Evolutionary conservation across 1,140 invertebrate genomes (phyloP).

Genomic region (Pollicipes pollicipes): DNA sequence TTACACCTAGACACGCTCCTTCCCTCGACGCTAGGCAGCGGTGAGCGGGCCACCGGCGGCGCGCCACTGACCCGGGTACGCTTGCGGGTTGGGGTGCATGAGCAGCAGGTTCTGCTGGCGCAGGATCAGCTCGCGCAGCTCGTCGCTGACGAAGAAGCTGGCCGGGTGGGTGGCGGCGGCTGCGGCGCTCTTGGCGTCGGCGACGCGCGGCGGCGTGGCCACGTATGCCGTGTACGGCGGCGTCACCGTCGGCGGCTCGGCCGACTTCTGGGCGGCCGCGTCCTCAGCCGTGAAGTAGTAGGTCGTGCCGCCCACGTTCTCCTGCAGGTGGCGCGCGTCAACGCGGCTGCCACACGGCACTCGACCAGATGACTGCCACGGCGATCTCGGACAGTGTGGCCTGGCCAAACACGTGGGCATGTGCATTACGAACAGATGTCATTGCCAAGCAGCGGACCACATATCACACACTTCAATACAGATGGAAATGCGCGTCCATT

Average conservation of each 20-base stretch:
- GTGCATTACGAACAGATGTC: too few relatives aligned
- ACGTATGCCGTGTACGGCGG: conserved; percentile 9
- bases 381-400: too few relatives aligned
- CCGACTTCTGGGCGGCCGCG: conserved; percentile 25
- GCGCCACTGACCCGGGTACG: conserved; percentile 37
- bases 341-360: too few relatives aligned
- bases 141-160: conserved; percentile 54
- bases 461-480: too few relatives aligned
- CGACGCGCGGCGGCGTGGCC: conserved; percentile 14
- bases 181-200: conserved; percentile 16
- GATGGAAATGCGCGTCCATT: too few relatives aligned
- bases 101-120: conserved; percentile 53
- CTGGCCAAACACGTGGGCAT: too few relatives aligned
- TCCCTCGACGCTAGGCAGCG: too few relatives aligned
- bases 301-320: conserved; percentile 76
- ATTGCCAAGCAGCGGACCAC: too few relatives aligned
- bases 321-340: too few relatives aligned
- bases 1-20: too few relatives aligned
- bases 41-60: too few relatives aligned
- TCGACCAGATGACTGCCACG: too few relatives aligned
- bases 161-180: conserved; percentile 22
- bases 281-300: conserved; percentile 60
- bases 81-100: conserved; percentile 42
- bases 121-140: conserved; percentile 51
- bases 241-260: conserved; percentile 14